Evolutionary conservation across 2,888 invertebrate genomes (phyloP), one percentile per base, ranked within the genome.

Genomic region (Trichogramma evanescens): DNA sequence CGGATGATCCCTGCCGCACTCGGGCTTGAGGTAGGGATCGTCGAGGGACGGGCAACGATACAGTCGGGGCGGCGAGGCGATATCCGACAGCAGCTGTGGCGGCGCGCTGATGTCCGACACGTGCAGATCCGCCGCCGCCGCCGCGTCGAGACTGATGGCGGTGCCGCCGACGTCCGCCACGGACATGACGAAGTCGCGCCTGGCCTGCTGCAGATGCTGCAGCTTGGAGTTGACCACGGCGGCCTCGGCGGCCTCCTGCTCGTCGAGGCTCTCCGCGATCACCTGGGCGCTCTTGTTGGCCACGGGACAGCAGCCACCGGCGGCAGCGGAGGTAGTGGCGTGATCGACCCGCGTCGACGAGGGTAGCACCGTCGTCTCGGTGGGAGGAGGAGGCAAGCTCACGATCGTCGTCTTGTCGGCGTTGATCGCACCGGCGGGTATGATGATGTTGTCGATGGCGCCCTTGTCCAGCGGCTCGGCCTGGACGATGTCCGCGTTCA

Each of bases 171-270:
- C 71, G 52, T 68, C 69, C 3, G 75, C 72, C 4, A 72, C 70
- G 0, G 74, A 66, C n/a, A 75, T 64, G 5, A 75, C 72, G 50
- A 75, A 72, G 3, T 74, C 75, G n/a, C 75, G 66, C 13, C 75
- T 68, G 3, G 75, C 74, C 6, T 70, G 66, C n/a, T 75, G 75
- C 5, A 75, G 63, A 4, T 72, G 72, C 9, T 67, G 65, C 9
- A 75, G 58, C 49, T 67, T 72, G 2, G 50, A 56, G 45, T 73
- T 70, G 4, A 75, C 70, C 0, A 69, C 59, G 2, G 60, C 63
- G 0, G 61, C 52, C 54, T 75, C 75, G 0, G 52, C 65, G 1
- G 70, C 71, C 4, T 75, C 75, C 67, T 74, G 70, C 46, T 69
- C 66, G 53, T 67, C 66, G 5, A 71, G 57, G 0, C 62, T 59